Evolutionary conservation across 2,113 vertebrate species (phyloP).

Genomic region (Scophthalmus maximus): DNA sequence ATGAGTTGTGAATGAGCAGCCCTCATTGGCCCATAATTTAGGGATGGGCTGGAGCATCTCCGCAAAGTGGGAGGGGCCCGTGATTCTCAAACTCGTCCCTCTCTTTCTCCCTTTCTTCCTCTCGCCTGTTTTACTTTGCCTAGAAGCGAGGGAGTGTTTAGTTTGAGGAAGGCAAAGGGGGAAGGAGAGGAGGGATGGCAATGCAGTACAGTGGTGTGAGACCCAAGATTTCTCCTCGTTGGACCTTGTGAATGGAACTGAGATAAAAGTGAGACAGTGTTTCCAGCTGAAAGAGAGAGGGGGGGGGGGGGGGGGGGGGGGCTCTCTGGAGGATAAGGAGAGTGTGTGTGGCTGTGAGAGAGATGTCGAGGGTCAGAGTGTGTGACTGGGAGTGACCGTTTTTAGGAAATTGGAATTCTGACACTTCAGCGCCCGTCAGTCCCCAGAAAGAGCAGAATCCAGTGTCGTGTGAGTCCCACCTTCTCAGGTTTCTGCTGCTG

Average conservation of each 20-base stretch:
- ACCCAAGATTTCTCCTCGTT: slow-evolving; percentile 31
- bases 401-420: slow-evolving; percentile 75
- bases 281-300: slow-evolving; percentile 31
- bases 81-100: slow-evolving; percentile 69
- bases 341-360: slow-evolving; percentile 42
- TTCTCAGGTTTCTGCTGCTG: slow-evolving; percentile 75
- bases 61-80: slow-evolving; percentile 76
- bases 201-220: slow-evolving; percentile 16
- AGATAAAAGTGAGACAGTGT: slow-evolving; percentile 36
- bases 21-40: slow-evolving; percentile 77
- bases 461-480: slow-evolving; percentile 74
- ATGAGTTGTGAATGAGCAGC: slow-evolving; percentile 70
- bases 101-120: slow-evolving; percentile 62
- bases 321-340: slow-evolving; percentile 20
- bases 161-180: slow-evolving; percentile 34
- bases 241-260: slow-evolving; percentile 42
- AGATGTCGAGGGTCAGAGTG: slow-evolving; percentile 51
- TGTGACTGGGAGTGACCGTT: slow-evolving; percentile 59
- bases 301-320: neutral
- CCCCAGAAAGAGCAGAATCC: slow-evolving; percentile 70
- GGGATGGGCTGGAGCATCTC: slow-evolving; percentile 82
- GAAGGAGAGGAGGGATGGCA: neutral
- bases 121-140: slow-evolving; percentile 42
- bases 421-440: slow-evolving; percentile 71
- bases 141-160: slow-evolving; percentile 55